These are phyloP conservation scores for Dromas ardeola DNA, from an alignment of 2,113 vertebrate genomes.

Conservation along the genomic window DNA sequence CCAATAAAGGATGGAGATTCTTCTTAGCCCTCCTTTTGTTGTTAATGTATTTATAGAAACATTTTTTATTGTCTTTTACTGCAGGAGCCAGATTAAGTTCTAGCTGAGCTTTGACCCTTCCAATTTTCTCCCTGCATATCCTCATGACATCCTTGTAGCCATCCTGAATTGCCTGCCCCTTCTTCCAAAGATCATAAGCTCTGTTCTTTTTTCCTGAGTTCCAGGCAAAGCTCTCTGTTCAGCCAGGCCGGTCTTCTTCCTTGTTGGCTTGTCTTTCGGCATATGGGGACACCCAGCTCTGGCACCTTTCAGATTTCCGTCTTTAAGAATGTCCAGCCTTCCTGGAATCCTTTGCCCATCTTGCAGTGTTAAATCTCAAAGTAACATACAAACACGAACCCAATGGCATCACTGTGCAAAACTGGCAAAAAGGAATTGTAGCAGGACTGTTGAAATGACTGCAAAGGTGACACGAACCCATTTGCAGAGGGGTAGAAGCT, in stretches of 20 bases:
- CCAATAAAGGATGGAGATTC: neutral
- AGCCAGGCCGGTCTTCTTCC: neutral
- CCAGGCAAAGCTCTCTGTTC: neutral
- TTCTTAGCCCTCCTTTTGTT: neutral
- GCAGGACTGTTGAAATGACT: neutral
- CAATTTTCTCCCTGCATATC: neutral
- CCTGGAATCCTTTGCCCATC: neutral
- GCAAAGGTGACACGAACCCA: neutral
- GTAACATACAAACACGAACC: neutral
- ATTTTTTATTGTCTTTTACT: neutral
- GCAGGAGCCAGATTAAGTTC: neutral
- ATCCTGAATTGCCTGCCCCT: neutral
- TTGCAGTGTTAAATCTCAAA: neutral
- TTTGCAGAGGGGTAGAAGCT: neutral
- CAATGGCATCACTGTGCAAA: neutral
- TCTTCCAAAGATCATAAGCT: neutral
- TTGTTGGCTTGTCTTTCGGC: rapidly evolving
- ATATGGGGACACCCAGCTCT: neutral
- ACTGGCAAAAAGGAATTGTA: neutral
- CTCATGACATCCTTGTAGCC: neutral
- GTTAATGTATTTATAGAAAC: neutral
- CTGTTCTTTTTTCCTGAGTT: neutral
- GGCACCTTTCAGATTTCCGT: neutral
- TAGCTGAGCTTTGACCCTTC: neutral
- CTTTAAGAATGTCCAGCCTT: neutral